Evolutionary conservation across 30 jellyfish, hydroid and myxozoan genomes (phyloP), one percentile per base, ranked within the genome.

Genomic region (Pseudorhiza aurosa): DNA sequence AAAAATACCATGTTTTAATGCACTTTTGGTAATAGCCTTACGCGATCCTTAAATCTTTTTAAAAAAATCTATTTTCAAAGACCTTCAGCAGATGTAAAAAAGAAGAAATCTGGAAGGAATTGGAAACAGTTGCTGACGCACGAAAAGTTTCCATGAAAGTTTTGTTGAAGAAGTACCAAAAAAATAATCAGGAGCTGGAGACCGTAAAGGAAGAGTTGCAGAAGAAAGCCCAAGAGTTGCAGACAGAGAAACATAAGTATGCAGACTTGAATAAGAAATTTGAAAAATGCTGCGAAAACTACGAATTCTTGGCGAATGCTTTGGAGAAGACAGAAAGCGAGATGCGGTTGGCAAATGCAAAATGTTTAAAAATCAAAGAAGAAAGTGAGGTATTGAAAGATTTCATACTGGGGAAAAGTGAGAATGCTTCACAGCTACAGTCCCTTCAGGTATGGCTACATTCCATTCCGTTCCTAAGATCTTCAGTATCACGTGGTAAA

Each of bases 81-180:
- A 67, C 25, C 35, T 80, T 65, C 75, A 70, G 22, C 29, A 45
- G 56, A 10, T 71, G 29, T 0, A 11, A 17, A 17, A 80, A 65
- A 53, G 84, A 47, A 43, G 80, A 67, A 1, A 57, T 33, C 8
- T 22, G 37, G 27, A 70, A 65, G n/a, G 91, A 80, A 37, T 53
- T 64, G 71, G 60, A 50, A 40, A 32, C 24, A 8, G 22, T 80
- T 55, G 68, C 68, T 7, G 91, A 47, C 35, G 25, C 70, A 11
- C 42, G 77, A 39, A 29, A 47, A 19, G 91, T 46, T 0, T 29
- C 91, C 1, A 26, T 55, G 19, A 70, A 65, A 33, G 27, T 65
- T 4, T 36, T 80, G 57, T 10, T 51, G 51, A 51, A 65, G 24
- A 26, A 47, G 27, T 31, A 80, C 40, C 60, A 22, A 17, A 36